Evolutionary conservation across 1,140 invertebrate genomes (phyloP), one percentile per base, ranked within the genome.

Genomic region (Matsumurasca onukii): DNA sequence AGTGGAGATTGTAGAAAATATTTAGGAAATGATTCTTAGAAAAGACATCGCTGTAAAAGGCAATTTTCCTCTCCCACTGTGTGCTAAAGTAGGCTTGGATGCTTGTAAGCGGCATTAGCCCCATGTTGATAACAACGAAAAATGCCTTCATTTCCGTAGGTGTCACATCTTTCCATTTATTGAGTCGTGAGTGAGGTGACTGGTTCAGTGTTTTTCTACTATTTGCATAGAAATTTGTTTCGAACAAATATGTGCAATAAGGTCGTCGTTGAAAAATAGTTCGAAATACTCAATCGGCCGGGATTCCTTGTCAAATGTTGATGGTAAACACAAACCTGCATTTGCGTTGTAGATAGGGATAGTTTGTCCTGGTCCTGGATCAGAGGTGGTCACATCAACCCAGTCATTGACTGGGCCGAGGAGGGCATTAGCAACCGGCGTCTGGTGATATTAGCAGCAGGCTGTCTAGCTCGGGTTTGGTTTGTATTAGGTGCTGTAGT

Each of bases 51-150:
- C 3, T 64, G 31, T 3, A 34, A 64, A 61, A 61, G 3, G 27
- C 24, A 29, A 25, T 61, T 5, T 13, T 31, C 15, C 13, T 34
- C n/a, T 34, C 62, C 31, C 62, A 34, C 15, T 31, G 31, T 22
- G 31, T 22, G 12, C n/a, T 13, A 64, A 64, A 64, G 22, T 64
- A 64, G 31, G 2, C 13, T 31, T 31, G 9, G 39, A 61, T 64
- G 27, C 39, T 39, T 22, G 62, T 12, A 17, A 64, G 25, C 3
- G 62, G 62, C 15, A 34, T 17, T 2, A 22, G 29, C 2, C 62
- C 62, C 62, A 64, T 64, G 25, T 64, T 64, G 3, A 61, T 61
- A 3, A 61, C 25, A 9, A 3, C 57, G 24, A 61, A 61, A 61
- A 61, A 61, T 61, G 57, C 24, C 13, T 61, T 13, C 5, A 61